Conservation (phyloP, 1,140 invertebrate genomes). For the Nilaparvata lugens region DNA sequence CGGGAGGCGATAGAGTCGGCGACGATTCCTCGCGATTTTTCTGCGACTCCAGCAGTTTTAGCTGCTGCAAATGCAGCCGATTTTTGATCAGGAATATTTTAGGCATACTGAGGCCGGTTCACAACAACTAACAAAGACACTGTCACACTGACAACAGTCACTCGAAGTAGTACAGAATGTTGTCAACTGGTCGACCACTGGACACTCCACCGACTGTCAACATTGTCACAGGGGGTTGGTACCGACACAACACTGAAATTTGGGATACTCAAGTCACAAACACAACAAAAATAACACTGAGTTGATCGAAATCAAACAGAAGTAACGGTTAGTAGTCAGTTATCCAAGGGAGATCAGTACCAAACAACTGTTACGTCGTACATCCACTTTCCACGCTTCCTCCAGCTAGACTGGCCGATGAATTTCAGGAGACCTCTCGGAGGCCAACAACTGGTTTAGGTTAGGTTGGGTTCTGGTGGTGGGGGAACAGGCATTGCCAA, state of each 20-base stretch:
- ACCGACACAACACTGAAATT: constrained; percentile 1
- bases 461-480: constrained; percentile 12
- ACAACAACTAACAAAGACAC: constrained; percentile 9
- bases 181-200: constrained; percentile 7
- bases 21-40: constrained; percentile 35
- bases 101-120: constrained; percentile 52
- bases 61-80: constrained; percentile 77
- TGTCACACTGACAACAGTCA: constrained; percentile 2
- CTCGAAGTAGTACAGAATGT: constrained; percentile 13
- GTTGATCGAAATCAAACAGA: background rate
- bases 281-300: background rate
- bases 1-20: constrained; percentile 23
- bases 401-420: background rate
- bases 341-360: too few species aligned
- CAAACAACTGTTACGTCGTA: background rate
- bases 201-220: background rate
- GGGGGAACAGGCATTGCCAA: constrained; percentile 17
- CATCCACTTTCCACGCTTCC: background rate
- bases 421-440: background rate
- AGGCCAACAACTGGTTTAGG: constrained; percentile 17
- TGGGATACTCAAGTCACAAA: background rate
- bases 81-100: constrained; percentile 86
- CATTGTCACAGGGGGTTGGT: background rate
- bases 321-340: too few species aligned
- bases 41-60: constrained; percentile 65